Base-by-base conservation (phyloP, 2,113 vertebrate genomes). In the Paralichthys olivaceus region DNA sequence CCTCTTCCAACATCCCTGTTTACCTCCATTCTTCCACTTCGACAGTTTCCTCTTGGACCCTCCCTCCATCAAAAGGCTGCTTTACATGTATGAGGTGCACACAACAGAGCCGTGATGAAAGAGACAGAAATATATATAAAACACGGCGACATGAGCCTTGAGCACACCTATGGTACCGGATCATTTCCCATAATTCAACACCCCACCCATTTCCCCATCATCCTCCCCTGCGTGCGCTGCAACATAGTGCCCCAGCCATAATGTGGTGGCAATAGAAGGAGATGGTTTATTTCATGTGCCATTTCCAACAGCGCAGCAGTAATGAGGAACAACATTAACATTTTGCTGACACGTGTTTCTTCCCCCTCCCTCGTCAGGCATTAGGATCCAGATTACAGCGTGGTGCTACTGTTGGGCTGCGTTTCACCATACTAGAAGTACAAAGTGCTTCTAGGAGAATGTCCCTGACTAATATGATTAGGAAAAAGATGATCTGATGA, bases 291-390 rank as follows among this genome's bases (percentile, higher is more conserved):
- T 91, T 90, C 87, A 88, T 75, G 78, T 88, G 74, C 82, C 62
- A 74, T 90, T 92, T 93, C 82, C 75, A 79, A 47, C 67, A 53
- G 66, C 76, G 49, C 62, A 29, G 75, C 82, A 81, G 88, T 92
- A 91, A 94, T 83, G 86, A 91, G 85, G 69, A 84, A 72, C 76
- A 86, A 86, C 90, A 93, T 93, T 92, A 93, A 87, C 92, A 93
- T 92, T 92, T 85, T 90, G 93, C 93, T 93, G 92, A 93, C 90
- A 84, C n/a, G 66, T 79, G 79, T 72, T 49, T 19, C 65, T 40
- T 76, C 63, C 78, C 60, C 0, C 72, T 76, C 76, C 45, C 80
- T 71, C 4, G 53, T 26, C 15, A 72, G 71, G 54, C 47, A 75
- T 75, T 75, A 68, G 64, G 23, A 64, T 75, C 80, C 75, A 83